phyloP scores from a whole-genome alignment of 2,113 vertebrate species.

The Chrysochloris asiatica region DNA sequence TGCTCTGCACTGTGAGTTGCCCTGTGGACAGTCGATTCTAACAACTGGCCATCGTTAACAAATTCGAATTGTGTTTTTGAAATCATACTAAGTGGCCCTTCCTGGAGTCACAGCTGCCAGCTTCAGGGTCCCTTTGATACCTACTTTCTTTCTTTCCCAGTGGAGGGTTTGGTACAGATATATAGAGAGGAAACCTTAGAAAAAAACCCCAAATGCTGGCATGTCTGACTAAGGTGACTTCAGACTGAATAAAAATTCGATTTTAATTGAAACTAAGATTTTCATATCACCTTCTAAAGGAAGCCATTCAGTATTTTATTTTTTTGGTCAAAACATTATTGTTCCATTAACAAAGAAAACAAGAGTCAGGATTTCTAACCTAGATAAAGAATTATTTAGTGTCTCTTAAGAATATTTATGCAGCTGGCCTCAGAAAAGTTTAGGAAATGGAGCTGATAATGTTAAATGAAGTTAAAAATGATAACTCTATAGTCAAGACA shows the following conservation, averaged over 20 bases:
- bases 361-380: too few species aligned
- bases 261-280: too few species aligned
- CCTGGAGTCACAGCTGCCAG: not conserved
- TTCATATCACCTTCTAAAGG: not conserved
- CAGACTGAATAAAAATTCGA: not conserved
- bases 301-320: not conserved
- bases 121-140: not conserved
- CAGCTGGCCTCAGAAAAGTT: too few species aligned
- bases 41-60: not conserved
- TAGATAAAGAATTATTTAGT: too few species aligned
- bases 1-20: not conserved
- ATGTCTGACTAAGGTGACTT: not conserved
- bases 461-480: too few species aligned
- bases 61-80: not conserved
- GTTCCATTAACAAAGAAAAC: too few species aligned
- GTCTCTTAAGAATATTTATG: too few species aligned
- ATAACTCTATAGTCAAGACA: too few species aligned
- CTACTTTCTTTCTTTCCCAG: not conserved
- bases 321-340: too few species aligned
- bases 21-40: not conserved
- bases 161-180: not conserved
- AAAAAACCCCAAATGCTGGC: too few species aligned
- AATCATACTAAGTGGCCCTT: not conserved
- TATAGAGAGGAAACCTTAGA: too few species aligned
- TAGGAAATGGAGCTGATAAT: too few species aligned